These are phyloP conservation scores for Thripadectes ignobilis DNA, from an alignment of 2,797 vertebrate genomes.

Conservation along the genomic window DNA sequence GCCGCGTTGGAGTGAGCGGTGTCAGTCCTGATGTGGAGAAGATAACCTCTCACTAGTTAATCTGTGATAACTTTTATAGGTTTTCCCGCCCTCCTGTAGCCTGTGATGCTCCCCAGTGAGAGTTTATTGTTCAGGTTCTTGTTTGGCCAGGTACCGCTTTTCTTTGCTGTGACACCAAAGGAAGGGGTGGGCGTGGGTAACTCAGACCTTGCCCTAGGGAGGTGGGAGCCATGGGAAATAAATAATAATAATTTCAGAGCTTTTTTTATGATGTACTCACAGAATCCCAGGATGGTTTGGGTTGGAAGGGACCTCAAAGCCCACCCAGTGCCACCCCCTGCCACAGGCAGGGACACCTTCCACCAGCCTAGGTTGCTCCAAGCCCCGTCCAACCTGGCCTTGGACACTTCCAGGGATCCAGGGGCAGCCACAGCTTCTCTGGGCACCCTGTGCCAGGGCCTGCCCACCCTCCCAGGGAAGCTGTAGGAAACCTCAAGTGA, in stretches of 20 bases:
- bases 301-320: background rate
- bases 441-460: background rate
- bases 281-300: background rate
- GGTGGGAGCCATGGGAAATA: background rate
- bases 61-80: background rate
- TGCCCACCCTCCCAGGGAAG: no score
- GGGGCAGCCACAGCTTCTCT: background rate
- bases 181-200: background rate
- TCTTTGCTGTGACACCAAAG: background rate
- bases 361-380: rapidly evolving
- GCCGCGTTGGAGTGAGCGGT: no score
- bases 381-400: rapidly evolving
- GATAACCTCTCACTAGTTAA: background rate
- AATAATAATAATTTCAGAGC: background rate
- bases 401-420: rapidly evolving
- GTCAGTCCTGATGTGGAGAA: background rate
- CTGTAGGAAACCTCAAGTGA: background rate
- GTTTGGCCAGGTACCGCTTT: background rate
- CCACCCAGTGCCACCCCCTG: rapidly evolving
- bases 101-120: background rate
- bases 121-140: background rate
- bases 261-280: background rate
- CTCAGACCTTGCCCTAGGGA: background rate
- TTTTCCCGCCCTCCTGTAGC: background rate
- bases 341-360: background rate